Conservation (phyloP, 2,113 vertebrate genomes). For the Laticauda colubrina region DNA sequence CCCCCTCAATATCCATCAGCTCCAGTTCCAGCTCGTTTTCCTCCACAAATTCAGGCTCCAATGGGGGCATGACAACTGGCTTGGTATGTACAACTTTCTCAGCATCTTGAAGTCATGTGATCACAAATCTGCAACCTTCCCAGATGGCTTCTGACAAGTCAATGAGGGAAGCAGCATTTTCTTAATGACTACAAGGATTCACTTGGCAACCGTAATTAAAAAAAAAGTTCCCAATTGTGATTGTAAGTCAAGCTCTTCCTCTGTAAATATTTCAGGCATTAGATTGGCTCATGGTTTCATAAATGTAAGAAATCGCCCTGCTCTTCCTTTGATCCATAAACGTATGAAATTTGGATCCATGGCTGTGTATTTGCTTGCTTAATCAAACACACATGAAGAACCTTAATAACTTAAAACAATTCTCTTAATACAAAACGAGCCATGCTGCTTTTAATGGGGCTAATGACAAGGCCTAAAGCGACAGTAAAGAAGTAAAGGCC, state of each 20-base stretch:
- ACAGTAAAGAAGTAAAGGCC: not conserved
- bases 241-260: not conserved
- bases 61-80: not conserved
- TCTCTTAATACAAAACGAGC: not conserved
- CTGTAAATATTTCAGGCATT: not conserved
- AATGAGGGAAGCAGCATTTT: not conserved
- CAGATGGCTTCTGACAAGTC: not conserved
- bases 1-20: too few species aligned
- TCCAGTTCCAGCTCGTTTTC: too few species aligned
- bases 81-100: not conserved
- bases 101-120: not conserved
- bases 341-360: conserved; percentile 34
- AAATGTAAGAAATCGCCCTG: not conserved
- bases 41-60: too few species aligned
- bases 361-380: conserved; percentile 30
- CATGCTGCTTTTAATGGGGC: conserved; percentile 11
- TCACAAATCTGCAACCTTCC: not conserved
- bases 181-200: not conserved
- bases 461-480: not conserved
- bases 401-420: not conserved
- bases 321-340: conserved; percentile 13
- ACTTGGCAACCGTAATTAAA: not conserved
- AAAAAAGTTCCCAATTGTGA: not conserved
- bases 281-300: not conserved
- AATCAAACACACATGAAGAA: conserved; percentile 33